phyloP scores from a whole-genome alignment of 2,888 invertebrate species.

The Masnerella sp. region DNA sequence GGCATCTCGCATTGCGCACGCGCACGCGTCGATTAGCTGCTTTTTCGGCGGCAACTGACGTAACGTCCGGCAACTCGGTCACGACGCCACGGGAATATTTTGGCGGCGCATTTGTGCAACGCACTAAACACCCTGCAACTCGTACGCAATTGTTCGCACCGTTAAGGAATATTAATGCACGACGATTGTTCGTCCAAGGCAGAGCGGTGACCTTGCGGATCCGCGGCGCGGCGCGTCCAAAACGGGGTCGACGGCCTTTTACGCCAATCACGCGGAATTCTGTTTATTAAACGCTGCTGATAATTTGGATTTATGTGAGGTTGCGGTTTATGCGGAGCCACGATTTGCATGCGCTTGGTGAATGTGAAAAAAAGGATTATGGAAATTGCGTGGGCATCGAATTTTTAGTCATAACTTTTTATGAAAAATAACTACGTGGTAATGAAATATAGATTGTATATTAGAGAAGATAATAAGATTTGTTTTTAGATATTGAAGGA shows the following conservation, averaged over 20 bases:
- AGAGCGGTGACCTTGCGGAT: conserved; percentile 3
- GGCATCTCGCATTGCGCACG: not conserved
- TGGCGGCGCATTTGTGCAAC: not conserved
- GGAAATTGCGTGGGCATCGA: too few relatives aligned
- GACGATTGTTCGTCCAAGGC: conserved; percentile 8
- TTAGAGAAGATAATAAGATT: too few relatives aligned
- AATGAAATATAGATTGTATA: too few relatives aligned
- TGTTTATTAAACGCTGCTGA: not conserved
- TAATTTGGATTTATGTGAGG: not conserved
- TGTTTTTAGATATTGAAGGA: too few relatives aligned
- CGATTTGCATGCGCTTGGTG: conserved; percentile 9
- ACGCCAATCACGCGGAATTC: conserved; percentile 10
- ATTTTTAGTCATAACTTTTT: too few relatives aligned
- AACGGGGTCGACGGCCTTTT: conserved; percentile 19
- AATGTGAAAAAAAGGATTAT: too few relatives aligned
- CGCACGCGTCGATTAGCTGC: not conserved
- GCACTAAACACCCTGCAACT: conserved; percentile 8
- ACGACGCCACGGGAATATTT: conserved; percentile 4
- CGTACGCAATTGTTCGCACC: conserved; percentile 11
- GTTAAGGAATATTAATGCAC: conserved; percentile 18
- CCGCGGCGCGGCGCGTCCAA: not conserved
- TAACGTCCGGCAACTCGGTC: not conserved
- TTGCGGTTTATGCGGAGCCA: conserved; percentile 1
- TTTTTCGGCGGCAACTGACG: not conserved
- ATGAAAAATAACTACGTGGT: too few relatives aligned